These are phyloP conservation scores for Erpornis zantholeuca DNA, from an alignment of 2,113 vertebrate species.

Conservation along the genomic window DNA sequence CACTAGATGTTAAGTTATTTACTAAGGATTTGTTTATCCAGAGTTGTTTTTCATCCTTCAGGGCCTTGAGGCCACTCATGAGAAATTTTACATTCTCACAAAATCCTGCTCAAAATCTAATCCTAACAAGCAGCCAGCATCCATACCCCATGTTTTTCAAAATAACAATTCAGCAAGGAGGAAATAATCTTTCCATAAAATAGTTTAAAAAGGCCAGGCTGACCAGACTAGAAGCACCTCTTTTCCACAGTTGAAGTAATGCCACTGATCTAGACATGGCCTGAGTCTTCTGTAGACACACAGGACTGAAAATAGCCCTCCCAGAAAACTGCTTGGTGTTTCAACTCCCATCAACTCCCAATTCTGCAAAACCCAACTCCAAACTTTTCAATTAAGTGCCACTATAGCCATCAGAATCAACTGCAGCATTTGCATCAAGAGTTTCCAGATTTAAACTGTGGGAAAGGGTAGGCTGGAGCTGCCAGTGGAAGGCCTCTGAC, in stretches of 20 bases:
- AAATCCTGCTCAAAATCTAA: too few species aligned
- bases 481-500: conserved; percentile 20
- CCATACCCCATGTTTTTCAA: background rate
- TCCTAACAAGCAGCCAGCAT: too few species aligned
- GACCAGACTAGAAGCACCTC: background rate
- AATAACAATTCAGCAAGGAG: background rate
- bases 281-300: rapidly evolving
- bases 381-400: background rate
- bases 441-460: conserved; percentile 38
- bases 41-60: too few species aligned
- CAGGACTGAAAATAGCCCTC: background rate
- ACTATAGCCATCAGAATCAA: background rate
- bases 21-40: too few species aligned
- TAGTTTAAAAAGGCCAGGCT: background rate
- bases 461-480: background rate
- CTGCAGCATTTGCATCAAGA: background rate
- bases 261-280: rapidly evolving
- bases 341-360: background rate
- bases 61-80: too few species aligned
- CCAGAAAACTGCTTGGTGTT: too few species aligned
- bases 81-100: too few species aligned
- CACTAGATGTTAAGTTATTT: too few species aligned
- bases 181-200: background rate
- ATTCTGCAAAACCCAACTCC: background rate
- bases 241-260: background rate